phyloP scores from a whole-genome alignment of 2,797 vertebrate genomes.

The Dryobates pubescens region DNA sequence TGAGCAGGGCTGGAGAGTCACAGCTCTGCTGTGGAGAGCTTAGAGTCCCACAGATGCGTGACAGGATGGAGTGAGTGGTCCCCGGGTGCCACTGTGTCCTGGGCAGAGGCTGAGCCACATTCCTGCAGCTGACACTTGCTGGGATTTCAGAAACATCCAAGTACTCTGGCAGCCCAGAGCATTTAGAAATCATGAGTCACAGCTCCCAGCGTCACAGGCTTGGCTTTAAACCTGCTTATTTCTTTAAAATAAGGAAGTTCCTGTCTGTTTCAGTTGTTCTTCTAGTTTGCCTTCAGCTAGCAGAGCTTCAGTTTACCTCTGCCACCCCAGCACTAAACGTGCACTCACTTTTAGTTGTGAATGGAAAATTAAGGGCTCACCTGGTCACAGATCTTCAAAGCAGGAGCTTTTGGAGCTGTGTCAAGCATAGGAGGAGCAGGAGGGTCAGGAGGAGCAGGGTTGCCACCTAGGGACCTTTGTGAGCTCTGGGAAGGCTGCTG shows the following conservation, averaged over 20 bases:
- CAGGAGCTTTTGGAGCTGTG: neutral
- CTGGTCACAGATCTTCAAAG: neutral
- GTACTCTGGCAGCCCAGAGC: neutral
- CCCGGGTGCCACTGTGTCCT: neutral
- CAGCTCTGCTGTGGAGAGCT: neutral
- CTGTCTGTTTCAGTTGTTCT: neutral
- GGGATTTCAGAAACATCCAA: neutral
- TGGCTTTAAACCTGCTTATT: neutral
- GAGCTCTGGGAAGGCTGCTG: neutral
- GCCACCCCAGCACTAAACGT: neutral
- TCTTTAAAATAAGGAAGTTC: neutral
- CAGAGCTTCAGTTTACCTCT: neutral
- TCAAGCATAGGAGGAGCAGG: neutral
- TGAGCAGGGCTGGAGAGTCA: neutral
- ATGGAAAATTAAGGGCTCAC: neutral
- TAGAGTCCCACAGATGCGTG: fast-evolving
- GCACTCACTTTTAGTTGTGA: neutral
- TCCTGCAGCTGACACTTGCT: neutral
- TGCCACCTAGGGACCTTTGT: constrained; percentile 25
- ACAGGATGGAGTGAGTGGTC: fast-evolving
- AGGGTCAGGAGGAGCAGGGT: constrained; percentile 34
- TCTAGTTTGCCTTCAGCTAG: neutral
- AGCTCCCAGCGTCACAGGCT: neutral
- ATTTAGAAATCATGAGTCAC: neutral
- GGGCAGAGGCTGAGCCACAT: fast-evolving